Percentiles rank a stretch among this genome's conserved stretches.
Evolutionary conservation across 2,888 invertebrate species (phyloP).

Genomic region (Zele albiditarsus): DNA sequence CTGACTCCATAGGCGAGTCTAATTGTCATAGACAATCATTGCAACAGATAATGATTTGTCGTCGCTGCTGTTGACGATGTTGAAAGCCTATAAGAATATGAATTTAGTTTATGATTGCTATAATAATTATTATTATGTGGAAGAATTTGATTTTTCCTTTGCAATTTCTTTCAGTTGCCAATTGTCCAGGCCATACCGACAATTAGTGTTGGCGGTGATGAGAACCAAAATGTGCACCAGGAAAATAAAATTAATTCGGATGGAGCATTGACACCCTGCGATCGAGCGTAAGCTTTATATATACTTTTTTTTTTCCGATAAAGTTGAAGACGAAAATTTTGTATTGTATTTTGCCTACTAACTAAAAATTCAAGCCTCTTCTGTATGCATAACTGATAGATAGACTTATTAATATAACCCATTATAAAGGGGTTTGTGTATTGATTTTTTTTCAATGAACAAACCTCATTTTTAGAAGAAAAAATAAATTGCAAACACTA

Average conservation of each 20-base stretch:
- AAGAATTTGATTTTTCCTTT: not conserved
- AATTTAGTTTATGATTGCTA: not conserved
- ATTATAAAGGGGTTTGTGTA: not conserved
- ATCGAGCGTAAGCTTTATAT: constrained; percentile 33
- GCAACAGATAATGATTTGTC: not conserved
- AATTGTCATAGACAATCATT: not conserved
- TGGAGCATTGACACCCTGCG: constrained; percentile 4
- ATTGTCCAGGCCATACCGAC: not conserved
- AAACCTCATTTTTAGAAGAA: not conserved
- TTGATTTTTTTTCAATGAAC: not conserved
- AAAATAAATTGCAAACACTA: not conserved
- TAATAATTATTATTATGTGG: not conserved
- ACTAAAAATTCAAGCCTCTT: constrained; percentile 13
- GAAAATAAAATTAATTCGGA: not conserved
- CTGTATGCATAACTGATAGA: constrained; percentile 10
- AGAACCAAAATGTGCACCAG: constrained; percentile 21
- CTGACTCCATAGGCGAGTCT: constrained; percentile 1
- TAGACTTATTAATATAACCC: not conserved
- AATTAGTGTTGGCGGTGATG: constrained; percentile 18
- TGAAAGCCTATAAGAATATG: not conserved
- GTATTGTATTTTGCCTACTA: constrained; percentile 20
- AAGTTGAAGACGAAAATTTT: not conserved
- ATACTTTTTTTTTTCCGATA: constrained; percentile 19
- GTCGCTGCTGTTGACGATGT: not conserved
- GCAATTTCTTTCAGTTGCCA: constrained; percentile 24